Percentiles rank a stretch among this genome's conserved stretches.
Evolutionary conservation across 2,797 vertebrate species (phyloP).

Genomic region (Dallia pectoralis): DNA sequence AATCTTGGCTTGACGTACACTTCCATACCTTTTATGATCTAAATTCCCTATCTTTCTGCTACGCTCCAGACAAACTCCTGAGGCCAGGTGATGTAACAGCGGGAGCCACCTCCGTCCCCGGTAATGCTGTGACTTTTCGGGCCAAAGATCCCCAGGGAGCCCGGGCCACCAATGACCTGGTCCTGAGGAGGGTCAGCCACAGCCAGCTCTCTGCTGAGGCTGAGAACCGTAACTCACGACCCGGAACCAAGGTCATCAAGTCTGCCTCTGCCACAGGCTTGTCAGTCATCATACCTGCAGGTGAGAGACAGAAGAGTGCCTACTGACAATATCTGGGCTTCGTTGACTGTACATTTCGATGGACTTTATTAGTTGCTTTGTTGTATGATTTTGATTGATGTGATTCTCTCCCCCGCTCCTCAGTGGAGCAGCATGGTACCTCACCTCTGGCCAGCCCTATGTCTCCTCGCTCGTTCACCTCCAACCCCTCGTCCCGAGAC

Average conservation of each 20-base stretch:
- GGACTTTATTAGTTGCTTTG: background rate
- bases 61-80: constrained; percentile 61
- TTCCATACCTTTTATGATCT: background rate
- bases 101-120: constrained; percentile 30
- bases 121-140: constrained; percentile 47
- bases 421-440: constrained; percentile 85
- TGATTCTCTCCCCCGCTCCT: background rate
- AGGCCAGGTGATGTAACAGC: constrained; percentile 59
- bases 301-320: constrained; percentile 51
- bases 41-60: background rate
- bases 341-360: background rate
- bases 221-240: constrained; percentile 74
- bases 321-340: background rate
- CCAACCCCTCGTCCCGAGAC: constrained; percentile 88
- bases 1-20: background rate
- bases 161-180: constrained; percentile 83
- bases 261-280: constrained; percentile 88
- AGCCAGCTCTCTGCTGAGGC: constrained; percentile 79
- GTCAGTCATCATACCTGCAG: constrained; percentile 90
- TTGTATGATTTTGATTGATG: background rate
- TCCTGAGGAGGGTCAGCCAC: constrained; percentile 83
- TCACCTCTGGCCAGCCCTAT: constrained; percentile 90
- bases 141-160: constrained; percentile 59
- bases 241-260: constrained; percentile 88
- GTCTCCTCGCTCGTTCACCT: constrained; percentile 87